Base-by-base conservation (phyloP, 2,113 vertebrate species). In the Chaetodon trifascialis region DNA sequence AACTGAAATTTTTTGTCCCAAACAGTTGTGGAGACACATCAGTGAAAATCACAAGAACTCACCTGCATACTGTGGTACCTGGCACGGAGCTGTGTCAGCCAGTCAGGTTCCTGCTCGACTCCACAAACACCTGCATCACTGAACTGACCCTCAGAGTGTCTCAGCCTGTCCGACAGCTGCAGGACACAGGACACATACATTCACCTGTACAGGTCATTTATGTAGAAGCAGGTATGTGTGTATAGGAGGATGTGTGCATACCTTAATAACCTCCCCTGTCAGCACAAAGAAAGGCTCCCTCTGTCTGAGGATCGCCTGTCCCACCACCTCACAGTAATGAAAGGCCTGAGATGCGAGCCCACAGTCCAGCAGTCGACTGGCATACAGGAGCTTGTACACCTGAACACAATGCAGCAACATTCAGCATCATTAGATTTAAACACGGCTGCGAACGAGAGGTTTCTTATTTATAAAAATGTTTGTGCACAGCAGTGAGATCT, bases 321-420 rank as follows among this genome's bases (percentile, higher is more conserved):
- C 94, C 0, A 97, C 84, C 73, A 96, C 95, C 92, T 99, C 98
- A 0, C 97, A 98, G 92, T 99, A 99, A 81, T 97, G 96, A 86
- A 97, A 94, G 38, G 97, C 97, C 89, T 96, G 96, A 19, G 96
- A 95, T 1, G 93, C 68, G 9, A 98, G 94, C 11, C 97, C 97
- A 0, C 95, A 95, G 90, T 98, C 98, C 0, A 95, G 91, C 93
- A 99, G 92, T 5, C 96, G 95, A 87, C 94, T 94, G 30, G 97
- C 97, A 0, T 99, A 99, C 68, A 99, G 93, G 67, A 99, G 93
- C 87, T 98, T 99, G 82, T 97, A 99, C 15, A 96, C 95, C 98
- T 99, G 42, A 5, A 40, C 62, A 86, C 66, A 86, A 68, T 49
- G 49, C 23, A 87, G 15, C n/a, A 76, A 62, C 11, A 67, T 23